A percentile compares a stretch with the other conserved stretches of the same genome.
These are phyloP conservation scores for Halisarca cf. caerulea DNA, from an alignment of 37 sponge, comb jelly and placozoan genomes.

Conservation along the genomic window DNA sequence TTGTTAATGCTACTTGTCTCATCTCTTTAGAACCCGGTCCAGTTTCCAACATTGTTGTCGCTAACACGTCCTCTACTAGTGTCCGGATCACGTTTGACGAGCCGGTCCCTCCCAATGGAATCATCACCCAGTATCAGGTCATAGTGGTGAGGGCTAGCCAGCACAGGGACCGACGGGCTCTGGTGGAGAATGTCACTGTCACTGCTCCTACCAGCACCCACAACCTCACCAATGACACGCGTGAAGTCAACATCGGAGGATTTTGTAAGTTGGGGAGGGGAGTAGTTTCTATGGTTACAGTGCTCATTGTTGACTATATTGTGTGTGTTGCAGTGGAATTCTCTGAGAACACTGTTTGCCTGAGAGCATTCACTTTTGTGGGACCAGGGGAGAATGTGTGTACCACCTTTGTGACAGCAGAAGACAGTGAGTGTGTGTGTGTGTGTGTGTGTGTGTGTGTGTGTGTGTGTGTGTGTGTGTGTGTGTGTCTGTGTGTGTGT, in stretches of 20 bases:
- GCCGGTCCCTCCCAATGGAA: slow-evolving; percentile 1
- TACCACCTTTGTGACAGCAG: neutral
- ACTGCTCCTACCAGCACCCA: neutral
- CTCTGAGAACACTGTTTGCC: neutral
- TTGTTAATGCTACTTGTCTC: too few relatives aligned
- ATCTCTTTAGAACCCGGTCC: neutral
- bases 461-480: slow-evolving; percentile 22
- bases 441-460: neutral
- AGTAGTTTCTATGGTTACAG: too few relatives aligned
- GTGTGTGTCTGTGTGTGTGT: slow-evolving; percentile 28
- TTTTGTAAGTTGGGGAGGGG: neutral
- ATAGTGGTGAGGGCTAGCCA: neutral
- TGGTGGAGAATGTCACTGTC: neutral
- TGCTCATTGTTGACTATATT: too few relatives aligned
- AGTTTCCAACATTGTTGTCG: neutral
- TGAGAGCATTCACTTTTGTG: neutral
- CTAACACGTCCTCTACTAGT: neutral
- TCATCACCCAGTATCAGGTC: neutral
- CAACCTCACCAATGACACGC: slow-evolving; percentile 11
- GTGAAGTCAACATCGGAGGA: neutral
- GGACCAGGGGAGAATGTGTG: neutral
- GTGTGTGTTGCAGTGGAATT: neutral
- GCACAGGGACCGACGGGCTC: neutral
- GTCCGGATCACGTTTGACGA: neutral
- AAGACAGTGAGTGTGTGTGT: neutral